Evolutionary conservation across 30 jellyfish, hydroid and myxozoan species (phyloP).

Genomic region (Cassiopea andromeda): DNA sequence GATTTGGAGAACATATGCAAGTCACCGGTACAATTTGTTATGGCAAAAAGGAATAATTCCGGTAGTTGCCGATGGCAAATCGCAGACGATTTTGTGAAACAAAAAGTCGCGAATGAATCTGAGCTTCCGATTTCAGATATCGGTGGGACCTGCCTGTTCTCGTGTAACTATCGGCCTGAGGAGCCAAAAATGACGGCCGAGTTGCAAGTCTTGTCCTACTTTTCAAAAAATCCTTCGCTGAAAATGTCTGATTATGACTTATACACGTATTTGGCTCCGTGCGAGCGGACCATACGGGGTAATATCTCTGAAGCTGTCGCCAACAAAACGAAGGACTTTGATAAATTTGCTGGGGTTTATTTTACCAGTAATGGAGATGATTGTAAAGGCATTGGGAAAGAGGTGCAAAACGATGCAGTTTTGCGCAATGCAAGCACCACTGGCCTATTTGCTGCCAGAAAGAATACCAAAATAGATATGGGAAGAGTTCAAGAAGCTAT

Average conservation of each 20-base stretch:
- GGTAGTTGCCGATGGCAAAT: conserved; percentile 52
- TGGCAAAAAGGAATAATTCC: conserved; percentile 45
- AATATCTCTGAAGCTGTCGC: conserved; percentile 22
- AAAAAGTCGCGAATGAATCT: conserved; percentile 28
- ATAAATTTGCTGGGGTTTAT: conserved; percentile 50
- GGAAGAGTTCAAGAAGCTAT: conserved; percentile 14
- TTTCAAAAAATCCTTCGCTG: conserved; percentile 10
- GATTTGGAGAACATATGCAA: conserved; percentile 40
- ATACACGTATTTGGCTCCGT: conserved; percentile 66
- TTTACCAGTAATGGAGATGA: conserved; percentile 42
- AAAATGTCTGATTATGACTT: conserved; percentile 38
- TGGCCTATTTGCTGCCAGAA: conserved; percentile 61
- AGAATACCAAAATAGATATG: conserved; percentile 24
- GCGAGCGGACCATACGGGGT: conserved; percentile 59
- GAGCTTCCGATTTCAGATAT: conserved; percentile 47
- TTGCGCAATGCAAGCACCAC: conserved; percentile 32
- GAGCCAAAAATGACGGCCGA: conserved; percentile 58
- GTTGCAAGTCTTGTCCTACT: conserved; percentile 13
- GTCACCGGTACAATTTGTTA: conserved; percentile 62
- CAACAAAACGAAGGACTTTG: conserved; percentile 5
- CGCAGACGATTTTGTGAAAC: conserved; percentile 22
- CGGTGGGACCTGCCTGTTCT: conserved; percentile 46
- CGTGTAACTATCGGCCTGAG: conserved; percentile 38
- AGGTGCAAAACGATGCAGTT: conserved; percentile 26
- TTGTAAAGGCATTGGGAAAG: conserved; percentile 46